Percentiles rank a stretch among this genome's conserved stretches.
phyloP scores from a whole-genome alignment of 2,113 vertebrate genomes.

The Lampris megalopsis region DNA sequence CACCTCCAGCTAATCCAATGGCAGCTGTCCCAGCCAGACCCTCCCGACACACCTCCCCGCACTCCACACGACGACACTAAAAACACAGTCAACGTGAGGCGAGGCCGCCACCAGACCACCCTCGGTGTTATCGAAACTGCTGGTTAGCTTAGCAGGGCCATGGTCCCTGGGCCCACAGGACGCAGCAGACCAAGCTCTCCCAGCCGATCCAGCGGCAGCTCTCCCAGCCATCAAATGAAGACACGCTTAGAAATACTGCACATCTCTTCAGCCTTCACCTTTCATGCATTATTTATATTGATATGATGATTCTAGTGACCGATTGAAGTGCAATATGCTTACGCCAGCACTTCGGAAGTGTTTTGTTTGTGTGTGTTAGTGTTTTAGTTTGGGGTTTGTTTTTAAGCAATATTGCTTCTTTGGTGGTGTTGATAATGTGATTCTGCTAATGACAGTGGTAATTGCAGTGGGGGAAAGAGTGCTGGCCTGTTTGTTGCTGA shows the following conservation, averaged over 20 bases:
- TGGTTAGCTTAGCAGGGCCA: no score
- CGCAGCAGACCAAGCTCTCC: no score
- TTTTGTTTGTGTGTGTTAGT: slow-evolving; percentile 46
- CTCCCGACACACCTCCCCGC: no score
- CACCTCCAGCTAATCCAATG: no score
- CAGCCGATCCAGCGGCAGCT: no score
- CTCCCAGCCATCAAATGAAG: neutral
- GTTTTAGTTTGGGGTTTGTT: no score
- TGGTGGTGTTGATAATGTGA: slow-evolving; percentile 64
- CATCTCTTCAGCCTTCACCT: neutral
- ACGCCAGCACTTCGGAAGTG: slow-evolving; percentile 35
- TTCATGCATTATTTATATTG: neutral
- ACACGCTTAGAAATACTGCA: slow-evolving; percentile 3
- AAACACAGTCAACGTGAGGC: no score
- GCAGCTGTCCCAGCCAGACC: no score
- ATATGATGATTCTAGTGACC: neutral
- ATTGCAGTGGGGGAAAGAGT: slow-evolving; percentile 71
- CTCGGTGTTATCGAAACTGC: no score
- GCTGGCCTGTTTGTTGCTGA: slow-evolving; percentile 73
- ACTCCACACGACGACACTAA: no score
- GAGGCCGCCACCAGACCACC: no score
- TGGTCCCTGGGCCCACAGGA: no score
- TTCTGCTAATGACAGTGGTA: slow-evolving; percentile 77
- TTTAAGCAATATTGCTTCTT: slow-evolving; percentile 47
- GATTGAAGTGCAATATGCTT: slow-evolving; percentile 29